Percentiles rank a stretch among this genome's conserved stretches.
Conservation (phyloP, 2,797 vertebrate species). For the Semotilus atromaculatus region DNA sequence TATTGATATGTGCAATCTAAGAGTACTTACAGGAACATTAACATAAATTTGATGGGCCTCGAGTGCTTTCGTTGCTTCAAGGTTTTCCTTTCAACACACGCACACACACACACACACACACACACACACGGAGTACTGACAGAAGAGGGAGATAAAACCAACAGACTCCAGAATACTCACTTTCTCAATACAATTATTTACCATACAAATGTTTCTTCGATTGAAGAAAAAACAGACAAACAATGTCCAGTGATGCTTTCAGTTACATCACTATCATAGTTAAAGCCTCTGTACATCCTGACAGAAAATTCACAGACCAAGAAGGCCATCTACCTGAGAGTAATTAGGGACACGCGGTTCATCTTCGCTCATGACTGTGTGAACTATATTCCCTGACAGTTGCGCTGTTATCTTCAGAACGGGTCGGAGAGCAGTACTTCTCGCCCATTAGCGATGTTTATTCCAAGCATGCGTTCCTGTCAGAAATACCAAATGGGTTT, state of each 20-base stretch:
- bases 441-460: constrained; percentile 18
- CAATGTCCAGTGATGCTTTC: neutral
- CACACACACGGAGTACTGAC: constrained; percentile 57
- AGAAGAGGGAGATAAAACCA: constrained; percentile 56
- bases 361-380: constrained; percentile 6
- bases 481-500: constrained; percentile 33
- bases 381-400: constrained; percentile 9
- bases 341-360: constrained; percentile 8
- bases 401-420: neutral
- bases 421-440: neutral
- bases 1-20: constrained; percentile 15
- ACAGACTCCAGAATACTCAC: constrained; percentile 31
- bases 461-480: constrained; percentile 19
- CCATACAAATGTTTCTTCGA: constrained; percentile 49
- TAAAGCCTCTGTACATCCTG: neutral
- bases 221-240: constrained; percentile 13
- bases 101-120: constrained; percentile 21
- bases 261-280: neutral
- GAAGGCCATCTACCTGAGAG: constrained; percentile 19
- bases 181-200: constrained; percentile 53
- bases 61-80: constrained; percentile 55
- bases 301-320: neutral
- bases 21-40: constrained; percentile 55
- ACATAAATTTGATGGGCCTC: constrained; percentile 52
- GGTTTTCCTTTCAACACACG: constrained; percentile 49